Percentiles rank a stretch among this genome's conserved stretches.
Evolutionary conservation across 2,888 invertebrate species (phyloP).

Genomic region (Rhopalosiphum nymphaeae): DNA sequence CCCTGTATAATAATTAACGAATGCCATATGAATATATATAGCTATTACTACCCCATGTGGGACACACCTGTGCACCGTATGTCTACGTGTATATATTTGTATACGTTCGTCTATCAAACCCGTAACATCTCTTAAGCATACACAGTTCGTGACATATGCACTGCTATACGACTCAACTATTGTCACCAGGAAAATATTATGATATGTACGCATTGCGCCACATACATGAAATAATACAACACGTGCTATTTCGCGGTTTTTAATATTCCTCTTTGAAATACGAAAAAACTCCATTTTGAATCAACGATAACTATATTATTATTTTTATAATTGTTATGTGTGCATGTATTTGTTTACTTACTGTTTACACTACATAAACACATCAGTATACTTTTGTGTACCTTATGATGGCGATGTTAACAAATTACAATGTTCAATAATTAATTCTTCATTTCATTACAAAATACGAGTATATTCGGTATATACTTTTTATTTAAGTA

Average conservation of each 20-base stretch:
- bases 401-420: not conserved
- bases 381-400: not conserved
- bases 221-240: not conserved
- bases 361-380: not conserved
- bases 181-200: not conserved
- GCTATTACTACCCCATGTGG: not conserved
- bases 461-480: too few species aligned
- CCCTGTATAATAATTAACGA: not conserved
- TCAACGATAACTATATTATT: not conserved
- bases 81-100: not conserved
- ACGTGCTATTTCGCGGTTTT: not conserved
- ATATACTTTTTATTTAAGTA: too few species aligned
- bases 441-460: not conserved
- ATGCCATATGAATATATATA: not conserved
- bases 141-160: not conserved
- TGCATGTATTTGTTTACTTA: not conserved
- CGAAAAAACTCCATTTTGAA: not conserved
- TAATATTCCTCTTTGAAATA: not conserved
- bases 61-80: constrained; percentile 5
- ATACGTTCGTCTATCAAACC: not conserved
- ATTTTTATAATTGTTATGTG: not conserved
- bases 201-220: not conserved
- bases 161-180: not conserved
- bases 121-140: not conserved
- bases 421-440: not conserved